Evolutionary conservation across 2,888 invertebrate species (phyloP).

Genomic region (Ophioninae sp.): DNA sequence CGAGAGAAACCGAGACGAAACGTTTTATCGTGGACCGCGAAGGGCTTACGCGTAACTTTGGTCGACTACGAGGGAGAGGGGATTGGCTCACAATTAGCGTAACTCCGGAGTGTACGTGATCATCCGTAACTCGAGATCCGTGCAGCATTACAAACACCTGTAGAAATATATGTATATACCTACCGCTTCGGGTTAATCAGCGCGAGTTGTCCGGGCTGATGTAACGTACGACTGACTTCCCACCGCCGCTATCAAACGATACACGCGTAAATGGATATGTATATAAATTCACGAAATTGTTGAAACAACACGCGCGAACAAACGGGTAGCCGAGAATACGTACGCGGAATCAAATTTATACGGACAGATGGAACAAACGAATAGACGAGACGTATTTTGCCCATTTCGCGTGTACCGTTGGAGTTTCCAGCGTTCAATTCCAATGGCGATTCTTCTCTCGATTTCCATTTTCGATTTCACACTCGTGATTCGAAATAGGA

Average conservation of each 20-base stretch:
- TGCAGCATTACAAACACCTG: constrained; percentile 27
- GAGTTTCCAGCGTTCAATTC: no score
- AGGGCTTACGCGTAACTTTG: constrained; percentile 23
- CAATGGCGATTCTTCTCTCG: no score
- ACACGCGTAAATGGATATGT: background rate
- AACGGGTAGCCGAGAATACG: background rate
- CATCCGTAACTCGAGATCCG: constrained; percentile 26
- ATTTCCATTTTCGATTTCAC: no score
- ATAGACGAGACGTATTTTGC: background rate
- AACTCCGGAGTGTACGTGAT: constrained; percentile 41
- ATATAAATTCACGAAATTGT: background rate
- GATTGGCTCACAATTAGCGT: constrained; percentile 53
- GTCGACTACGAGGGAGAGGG: background rate
- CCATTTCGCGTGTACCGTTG: background rate
- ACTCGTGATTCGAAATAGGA: no score
- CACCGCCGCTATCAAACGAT: constrained; percentile 47
- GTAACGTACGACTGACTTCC: constrained; percentile 36
- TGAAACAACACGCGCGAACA: background rate
- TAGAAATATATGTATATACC: constrained; percentile 2
- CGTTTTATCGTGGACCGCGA: background rate
- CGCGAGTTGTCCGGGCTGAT: constrained; percentile 49
- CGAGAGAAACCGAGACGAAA: background rate
- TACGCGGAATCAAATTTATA: background rate
- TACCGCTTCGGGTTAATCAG: constrained; percentile 49
- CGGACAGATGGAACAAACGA: background rate